These are phyloP conservation scores for Criorhina ranunculi DNA, from an alignment of 2,888 invertebrate species.

Conservation along the genomic window DNA sequence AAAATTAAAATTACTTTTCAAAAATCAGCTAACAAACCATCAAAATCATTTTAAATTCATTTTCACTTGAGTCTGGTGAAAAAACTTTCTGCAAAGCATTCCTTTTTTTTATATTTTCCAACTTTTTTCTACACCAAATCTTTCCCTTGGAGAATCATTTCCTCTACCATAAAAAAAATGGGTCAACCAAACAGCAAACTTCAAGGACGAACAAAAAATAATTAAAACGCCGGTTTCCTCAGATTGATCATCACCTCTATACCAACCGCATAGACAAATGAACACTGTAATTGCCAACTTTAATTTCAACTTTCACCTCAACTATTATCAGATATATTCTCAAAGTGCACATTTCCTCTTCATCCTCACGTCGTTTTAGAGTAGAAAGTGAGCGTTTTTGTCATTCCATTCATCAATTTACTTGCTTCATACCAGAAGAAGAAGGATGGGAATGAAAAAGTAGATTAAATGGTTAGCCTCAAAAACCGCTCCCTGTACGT, in stretches of 20 bases:
- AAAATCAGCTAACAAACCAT: too few relatives aligned
- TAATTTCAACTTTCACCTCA: constrained; percentile 35
- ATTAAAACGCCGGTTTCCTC: too few relatives aligned
- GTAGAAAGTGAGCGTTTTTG: neutral
- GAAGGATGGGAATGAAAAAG: constrained; percentile 21
- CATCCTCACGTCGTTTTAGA: neutral
- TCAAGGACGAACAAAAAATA: too few relatives aligned
- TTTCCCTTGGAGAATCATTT: neutral
- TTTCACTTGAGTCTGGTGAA: too few relatives aligned
- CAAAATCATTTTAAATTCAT: too few relatives aligned
- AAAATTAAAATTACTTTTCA: too few relatives aligned
- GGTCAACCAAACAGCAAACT: neutral
- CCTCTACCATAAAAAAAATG: too few relatives aligned
- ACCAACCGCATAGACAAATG: constrained; percentile 16
- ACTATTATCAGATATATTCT: constrained; percentile 15
- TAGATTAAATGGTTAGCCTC: constrained; percentile 25
- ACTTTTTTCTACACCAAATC: neutral
- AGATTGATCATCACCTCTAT: constrained; percentile 31
- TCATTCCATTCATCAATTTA: constrained; percentile 36
- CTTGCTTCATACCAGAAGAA: neutral
- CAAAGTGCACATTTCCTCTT: constrained; percentile 5
- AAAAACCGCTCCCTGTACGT: constrained; percentile 16
- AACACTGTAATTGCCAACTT: constrained; percentile 19
- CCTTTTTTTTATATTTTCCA: neutral
- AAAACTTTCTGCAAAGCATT: too few relatives aligned